Evolutionary conservation across 2,888 invertebrate genomes (phyloP), one percentile per base, ranked within the genome.

Genomic region (Argyra leucocephala): DNA sequence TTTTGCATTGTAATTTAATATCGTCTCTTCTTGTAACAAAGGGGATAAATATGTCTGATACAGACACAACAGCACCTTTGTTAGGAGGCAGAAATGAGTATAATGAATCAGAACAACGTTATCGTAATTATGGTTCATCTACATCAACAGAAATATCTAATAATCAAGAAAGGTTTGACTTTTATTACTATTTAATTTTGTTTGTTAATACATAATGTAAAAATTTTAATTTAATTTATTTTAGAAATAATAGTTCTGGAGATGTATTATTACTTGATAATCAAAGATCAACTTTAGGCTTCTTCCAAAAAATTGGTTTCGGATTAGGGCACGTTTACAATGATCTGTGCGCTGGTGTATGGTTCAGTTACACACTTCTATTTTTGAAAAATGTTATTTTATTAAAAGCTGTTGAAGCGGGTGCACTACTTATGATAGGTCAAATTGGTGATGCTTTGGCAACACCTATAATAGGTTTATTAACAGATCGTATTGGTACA

Each of bases 291-390:
- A 70, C 70, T 10, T 62, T 71, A 22, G 64, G 65, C 61, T 68
- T 69, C 57, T 26, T 67, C 10, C 83, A 83, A 72, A 83, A 84
- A 71, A 70, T 82, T 22, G 76, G 84, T 24, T 86, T 81, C 69
- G 85, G 86, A 12, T 82, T 93, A 31, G 96, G 96, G 0, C 96
- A 96, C 78, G 86, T 96, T 59, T 86, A 93, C 77, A 96, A 96
- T 82, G 96, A 96, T 77, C 83, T 96, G n/a, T 93, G 93, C 75
- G 93, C 95, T 0, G 90, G 93, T 10, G 90, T 96, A 87, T 96
- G 96, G 96, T 96, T 96, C 80, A 91, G 92, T 0, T 96, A 96
- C 79, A 85, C 93, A 71, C 84, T 96, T 75, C 85, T 96, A 67
- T 96, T 89, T 81, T 87, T 93, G 69, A 85, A 86, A 80, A 84